A percentile compares a stretch with the other conserved stretches of the same genome.
These are phyloP conservation scores for Knipowitschia caucasica DNA, from an alignment of 2,797 vertebrate genomes.

Conservation along the genomic window DNA sequence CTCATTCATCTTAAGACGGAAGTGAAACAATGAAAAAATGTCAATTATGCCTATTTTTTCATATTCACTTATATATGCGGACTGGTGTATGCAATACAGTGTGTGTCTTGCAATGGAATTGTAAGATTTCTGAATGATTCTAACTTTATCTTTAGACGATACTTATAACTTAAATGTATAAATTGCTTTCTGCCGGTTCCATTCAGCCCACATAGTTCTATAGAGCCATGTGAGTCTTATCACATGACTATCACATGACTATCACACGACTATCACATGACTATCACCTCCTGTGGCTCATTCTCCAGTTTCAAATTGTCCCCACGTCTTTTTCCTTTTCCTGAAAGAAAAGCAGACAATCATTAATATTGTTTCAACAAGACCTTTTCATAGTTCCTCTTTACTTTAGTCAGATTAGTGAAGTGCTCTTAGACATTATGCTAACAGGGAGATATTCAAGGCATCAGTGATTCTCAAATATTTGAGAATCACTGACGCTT, in stretches of 20 bases:
- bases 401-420: slow-evolving; percentile 9
- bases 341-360: slow-evolving; percentile 63
- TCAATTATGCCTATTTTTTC: too few species aligned
- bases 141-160: too few species aligned
- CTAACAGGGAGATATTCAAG: slow-evolving; percentile 25
- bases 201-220: slow-evolving; percentile 27
- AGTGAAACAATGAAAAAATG: too few species aligned
- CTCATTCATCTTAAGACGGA: too few species aligned
- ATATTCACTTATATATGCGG: too few species aligned
- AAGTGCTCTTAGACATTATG: slow-evolving; percentile 9
- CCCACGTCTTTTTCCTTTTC: slow-evolving; percentile 90
- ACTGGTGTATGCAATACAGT: too few species aligned
- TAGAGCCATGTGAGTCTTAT: too few species aligned
- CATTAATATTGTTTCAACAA: neutral
- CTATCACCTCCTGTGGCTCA: slow-evolving; percentile 92
- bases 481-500: neutral
- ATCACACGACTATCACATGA: slow-evolving; percentile 47
- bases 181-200: too few species aligned
- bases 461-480: slow-evolving; percentile 5
- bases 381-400: slow-evolving; percentile 6
- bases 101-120: too few species aligned
- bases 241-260: too few species aligned
- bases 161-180: too few species aligned
- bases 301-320: slow-evolving; percentile 96
- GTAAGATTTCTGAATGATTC: too few species aligned